Evolutionary conservation across 2,888 invertebrate species (phyloP).

Genomic region (Caenorhabditis sinica): DNA sequence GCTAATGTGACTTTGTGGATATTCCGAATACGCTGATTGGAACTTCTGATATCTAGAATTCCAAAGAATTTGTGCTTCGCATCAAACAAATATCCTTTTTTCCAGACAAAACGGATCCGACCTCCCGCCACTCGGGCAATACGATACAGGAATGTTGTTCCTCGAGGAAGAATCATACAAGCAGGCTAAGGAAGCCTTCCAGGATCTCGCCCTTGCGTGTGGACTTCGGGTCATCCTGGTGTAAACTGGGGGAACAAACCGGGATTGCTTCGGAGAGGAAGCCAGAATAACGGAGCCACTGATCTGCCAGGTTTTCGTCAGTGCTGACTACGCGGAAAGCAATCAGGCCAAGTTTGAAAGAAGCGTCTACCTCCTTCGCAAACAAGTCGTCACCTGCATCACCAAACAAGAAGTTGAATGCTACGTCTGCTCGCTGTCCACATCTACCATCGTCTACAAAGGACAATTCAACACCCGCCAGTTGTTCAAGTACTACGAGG

Average conservation of each 20-base stretch:
- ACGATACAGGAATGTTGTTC: conserved; percentile 97
- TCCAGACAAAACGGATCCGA: conserved; percentile 86
- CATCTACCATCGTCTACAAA: conserved; percentile 95
- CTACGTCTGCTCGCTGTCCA: conserved; percentile 96
- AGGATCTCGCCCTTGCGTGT: conserved; percentile 90
- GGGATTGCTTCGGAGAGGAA: conserved; percentile 91
- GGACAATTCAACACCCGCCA: conserved; percentile 97
- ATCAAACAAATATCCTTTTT: neutral
- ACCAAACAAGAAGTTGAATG: conserved; percentile 92
- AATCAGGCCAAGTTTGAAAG: conserved; percentile 85
- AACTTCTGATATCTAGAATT: too few species aligned
- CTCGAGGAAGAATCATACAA: conserved; percentile 87
- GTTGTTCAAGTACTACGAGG: conserved; percentile 90
- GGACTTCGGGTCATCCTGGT: conserved; percentile 93
- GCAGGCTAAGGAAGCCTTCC: conserved; percentile 87
- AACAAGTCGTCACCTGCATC: conserved; percentile 93
- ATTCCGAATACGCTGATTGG: too few species aligned
- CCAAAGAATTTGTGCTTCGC: neutral
- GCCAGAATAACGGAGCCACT: conserved; percentile 96
- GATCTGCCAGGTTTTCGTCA: conserved; percentile 90
- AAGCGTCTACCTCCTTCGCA: conserved; percentile 94
- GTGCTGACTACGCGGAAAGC: conserved; percentile 87
- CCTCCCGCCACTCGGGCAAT: conserved; percentile 92
- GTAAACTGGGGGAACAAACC: conserved; percentile 94
- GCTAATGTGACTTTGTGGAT: too few species aligned